These are phyloP conservation scores for Hypothenemus hampei DNA, from an alignment of 1,140 invertebrate species.

Conservation along the genomic window DNA sequence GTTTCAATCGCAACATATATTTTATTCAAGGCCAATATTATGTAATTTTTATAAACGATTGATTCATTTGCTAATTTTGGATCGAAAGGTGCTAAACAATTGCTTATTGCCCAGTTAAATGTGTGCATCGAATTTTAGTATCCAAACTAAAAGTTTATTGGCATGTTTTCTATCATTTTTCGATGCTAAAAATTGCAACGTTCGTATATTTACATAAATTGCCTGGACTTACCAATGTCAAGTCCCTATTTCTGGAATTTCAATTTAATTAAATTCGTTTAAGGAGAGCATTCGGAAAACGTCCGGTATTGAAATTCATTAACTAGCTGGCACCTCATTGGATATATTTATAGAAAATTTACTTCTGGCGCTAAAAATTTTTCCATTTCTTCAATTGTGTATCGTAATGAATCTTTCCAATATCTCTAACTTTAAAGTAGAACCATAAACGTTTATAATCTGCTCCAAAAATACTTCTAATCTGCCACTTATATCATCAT, in stretches of 20 bases:
- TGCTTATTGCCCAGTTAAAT: too few relatives aligned
- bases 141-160: too few relatives aligned
- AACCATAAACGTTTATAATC: background rate
- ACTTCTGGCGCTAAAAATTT: conserved; percentile 8
- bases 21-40: conserved; percentile 13
- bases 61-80: too few relatives aligned
- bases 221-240: too few relatives aligned
- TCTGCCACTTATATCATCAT: conserved; percentile 15
- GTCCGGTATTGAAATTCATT: conserved; percentile 6
- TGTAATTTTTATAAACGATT: conserved; percentile 5
- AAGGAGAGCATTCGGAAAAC: background rate
- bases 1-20: conserved; percentile 21
- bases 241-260: too few relatives aligned
- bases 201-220: too few relatives aligned
- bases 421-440: background rate
- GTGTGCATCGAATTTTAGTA: too few relatives aligned
- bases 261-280: background rate
- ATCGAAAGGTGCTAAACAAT: too few relatives aligned
- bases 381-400: too few relatives aligned
- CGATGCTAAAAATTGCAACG: too few relatives aligned
- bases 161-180: too few relatives aligned
- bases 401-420: background rate
- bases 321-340: conserved; percentile 3
- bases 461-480: conserved; percentile 27
- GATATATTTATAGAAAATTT: conserved; percentile 16